Evolutionary conservation across 2,113 vertebrate genomes (phyloP), one percentile per base, ranked within the genome.

Genomic region (Dasyornis broadbenti): DNA sequence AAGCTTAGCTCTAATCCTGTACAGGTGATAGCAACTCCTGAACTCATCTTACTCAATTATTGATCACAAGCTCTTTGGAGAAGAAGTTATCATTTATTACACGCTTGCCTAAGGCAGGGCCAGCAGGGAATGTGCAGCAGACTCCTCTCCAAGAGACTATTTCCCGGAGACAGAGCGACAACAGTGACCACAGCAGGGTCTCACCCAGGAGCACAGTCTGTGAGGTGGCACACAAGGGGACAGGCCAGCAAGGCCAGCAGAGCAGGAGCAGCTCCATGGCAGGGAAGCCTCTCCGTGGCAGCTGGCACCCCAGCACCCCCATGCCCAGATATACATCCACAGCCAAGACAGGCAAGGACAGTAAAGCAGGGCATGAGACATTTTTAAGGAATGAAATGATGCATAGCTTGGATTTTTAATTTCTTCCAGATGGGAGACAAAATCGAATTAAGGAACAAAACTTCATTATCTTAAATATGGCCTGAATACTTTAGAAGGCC

Each of bases 41-140:
- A 63, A 28, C 6, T 13, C 13, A 1, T 26, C 53, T 35, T 10
- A 27, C 26, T 35, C 40, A n/a, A 16, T 2, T 18, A 23, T 1
- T 13, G 23, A 50, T 3, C 19, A 11, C 39, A 17, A 44, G 57
- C 28, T 52, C 45, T 54, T 30, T 15, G n/a, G 33, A 40, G 56
- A 22, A 61, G 33, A 40, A 65, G 42, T 30, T 5, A 11, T 9
- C 8, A 28, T 15, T 66, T 18, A 13, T 42, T 10, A 40, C 22
- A 1, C 0, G 18, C 33, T 17, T 9, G 4, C 2, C 1, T 2
- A 37, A 21, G 1, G 3, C 50, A n/a, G 30, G 7, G n/a, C 10
- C 37, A 26, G 22, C 45, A 23, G 61, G 28, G 61, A 40, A 54
- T 0, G 8, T 0, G 24, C 10, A 9, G 28, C 1, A 31, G 21